These are phyloP conservation scores for Augochlorella aurata DNA, from an alignment of 2,888 invertebrate genomes.

Conservation along the genomic window DNA sequence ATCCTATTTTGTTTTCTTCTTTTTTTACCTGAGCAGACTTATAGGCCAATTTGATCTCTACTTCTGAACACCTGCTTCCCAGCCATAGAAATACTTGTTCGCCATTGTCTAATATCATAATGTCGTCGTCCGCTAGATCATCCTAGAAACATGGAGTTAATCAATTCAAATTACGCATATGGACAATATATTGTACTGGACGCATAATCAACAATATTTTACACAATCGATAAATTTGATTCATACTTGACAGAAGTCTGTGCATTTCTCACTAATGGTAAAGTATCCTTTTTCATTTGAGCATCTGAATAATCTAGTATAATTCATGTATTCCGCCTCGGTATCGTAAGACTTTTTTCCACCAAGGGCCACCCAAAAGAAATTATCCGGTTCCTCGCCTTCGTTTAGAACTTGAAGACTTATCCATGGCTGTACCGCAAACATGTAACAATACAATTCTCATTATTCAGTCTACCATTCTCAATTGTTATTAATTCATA, in stretches of 20 bases:
- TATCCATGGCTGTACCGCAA: slow-evolving; percentile 81
- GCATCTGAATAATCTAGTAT: slow-evolving; percentile 96
- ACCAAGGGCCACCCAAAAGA: slow-evolving; percentile 98
- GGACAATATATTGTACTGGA: not conserved
- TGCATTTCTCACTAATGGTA: slow-evolving; percentile 99
- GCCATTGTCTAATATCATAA: slow-evolving; percentile 99
- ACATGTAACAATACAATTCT: not conserved
- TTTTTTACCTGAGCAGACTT: slow-evolving; percentile 95
- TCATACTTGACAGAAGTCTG: slow-evolving; percentile 96
- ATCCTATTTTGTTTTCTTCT: not conserved
- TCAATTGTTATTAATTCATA: too few relatives aligned
- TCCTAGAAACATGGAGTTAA: slow-evolving; percentile 85
- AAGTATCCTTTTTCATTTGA: slow-evolving; percentile 99
- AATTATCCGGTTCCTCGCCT: slow-evolving; percentile 98
- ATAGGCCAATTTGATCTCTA: slow-evolving; percentile 98
- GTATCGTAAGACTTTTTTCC: slow-evolving; percentile 95
- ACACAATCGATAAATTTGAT: not conserved
- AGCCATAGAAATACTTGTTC: slow-evolving; percentile 99
- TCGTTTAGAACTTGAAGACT: slow-evolving; percentile 91
- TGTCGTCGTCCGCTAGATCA: slow-evolving; percentile 99
- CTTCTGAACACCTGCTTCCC: slow-evolving; percentile 97
- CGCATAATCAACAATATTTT: not conserved
- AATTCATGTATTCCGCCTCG: slow-evolving; percentile 95
- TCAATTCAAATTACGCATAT: not conserved
- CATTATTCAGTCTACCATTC: not conserved